Conservation (phyloP, 2,797 vertebrate genomes). For the Spinus pinus region DNA sequence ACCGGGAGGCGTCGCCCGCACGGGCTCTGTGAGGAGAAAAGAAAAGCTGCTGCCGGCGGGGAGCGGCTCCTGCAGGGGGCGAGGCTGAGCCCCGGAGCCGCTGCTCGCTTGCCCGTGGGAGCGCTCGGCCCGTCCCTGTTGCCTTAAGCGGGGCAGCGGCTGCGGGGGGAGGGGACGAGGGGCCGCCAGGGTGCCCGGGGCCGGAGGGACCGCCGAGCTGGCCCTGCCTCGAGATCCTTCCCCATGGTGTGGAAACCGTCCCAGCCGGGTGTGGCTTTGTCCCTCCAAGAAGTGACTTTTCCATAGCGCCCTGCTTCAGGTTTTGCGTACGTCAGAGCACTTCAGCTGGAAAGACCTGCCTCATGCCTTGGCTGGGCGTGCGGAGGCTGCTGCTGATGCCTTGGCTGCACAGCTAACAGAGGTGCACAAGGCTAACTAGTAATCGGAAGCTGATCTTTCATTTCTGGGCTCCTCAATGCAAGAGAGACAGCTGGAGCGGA, state of each 20-base stretch:
- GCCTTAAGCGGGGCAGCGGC: fast-evolving
- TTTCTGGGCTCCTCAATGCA: background rate
- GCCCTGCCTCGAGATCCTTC: background rate
- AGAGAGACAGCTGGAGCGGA: background rate
- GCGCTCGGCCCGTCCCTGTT: fast-evolving
- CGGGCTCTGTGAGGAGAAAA: background rate
- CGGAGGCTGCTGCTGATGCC: fast-evolving
- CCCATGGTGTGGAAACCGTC: fast-evolving
- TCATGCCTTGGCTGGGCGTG: background rate
- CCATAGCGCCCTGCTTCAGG: fast-evolving
- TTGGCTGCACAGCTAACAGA: too few species aligned
- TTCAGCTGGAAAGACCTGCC: background rate
- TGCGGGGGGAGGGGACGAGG: background rate
- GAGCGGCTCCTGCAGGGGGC: background rate
- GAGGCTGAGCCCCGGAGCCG: background rate
- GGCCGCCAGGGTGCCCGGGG: background rate
- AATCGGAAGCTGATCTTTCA: background rate
- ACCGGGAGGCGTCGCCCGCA: too few species aligned
- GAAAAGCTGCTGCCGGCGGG: fast-evolving
- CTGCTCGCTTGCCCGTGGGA: too few species aligned
- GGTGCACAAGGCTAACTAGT: background rate
- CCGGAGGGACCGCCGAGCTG: background rate
- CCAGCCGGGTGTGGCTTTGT: background rate
- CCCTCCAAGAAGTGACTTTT: fast-evolving
- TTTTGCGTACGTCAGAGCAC: fast-evolving